Evolutionary conservation across 2,113 vertebrate genomes (phyloP).

Genomic region (Emydura subglobosa): DNA sequence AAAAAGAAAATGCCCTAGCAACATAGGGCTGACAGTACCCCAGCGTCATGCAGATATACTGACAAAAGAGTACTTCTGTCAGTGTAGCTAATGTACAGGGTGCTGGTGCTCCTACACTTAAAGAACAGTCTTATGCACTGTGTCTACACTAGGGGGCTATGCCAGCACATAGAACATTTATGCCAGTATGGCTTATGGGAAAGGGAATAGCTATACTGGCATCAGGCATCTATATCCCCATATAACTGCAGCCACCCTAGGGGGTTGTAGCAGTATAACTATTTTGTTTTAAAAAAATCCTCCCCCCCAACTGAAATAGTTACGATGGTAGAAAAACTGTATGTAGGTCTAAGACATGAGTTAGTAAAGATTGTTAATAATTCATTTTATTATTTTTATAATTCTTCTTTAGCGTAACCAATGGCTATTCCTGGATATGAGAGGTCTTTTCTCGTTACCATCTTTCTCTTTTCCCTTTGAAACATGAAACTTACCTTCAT

Average conservation of each 20-base stretch:
- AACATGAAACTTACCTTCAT: rapidly evolving
- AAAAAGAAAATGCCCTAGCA: not conserved
- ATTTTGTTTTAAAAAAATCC: not conserved
- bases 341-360: too few species aligned
- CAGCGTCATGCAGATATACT: too few species aligned
- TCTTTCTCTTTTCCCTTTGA: not conserved
- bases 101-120: not conserved
- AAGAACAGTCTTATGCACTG: not conserved
- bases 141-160: not conserved
- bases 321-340: not conserved
- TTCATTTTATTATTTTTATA: not conserved
- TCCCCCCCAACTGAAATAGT: not conserved
- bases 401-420: not conserved
- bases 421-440: not conserved
- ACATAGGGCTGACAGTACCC: not conserved
- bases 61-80: not conserved
- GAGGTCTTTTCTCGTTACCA: not conserved
- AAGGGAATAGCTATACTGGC: not conserved
- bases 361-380: not conserved
- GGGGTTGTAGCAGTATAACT: not conserved
- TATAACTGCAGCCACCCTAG: not conserved
- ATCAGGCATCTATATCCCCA: too few species aligned
- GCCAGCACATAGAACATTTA: not conserved
- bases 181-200: not conserved
- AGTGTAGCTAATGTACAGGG: not conserved